phyloP scores from a whole-genome alignment of 1,140 invertebrate species.

The Neuroterus valhalla region DNA sequence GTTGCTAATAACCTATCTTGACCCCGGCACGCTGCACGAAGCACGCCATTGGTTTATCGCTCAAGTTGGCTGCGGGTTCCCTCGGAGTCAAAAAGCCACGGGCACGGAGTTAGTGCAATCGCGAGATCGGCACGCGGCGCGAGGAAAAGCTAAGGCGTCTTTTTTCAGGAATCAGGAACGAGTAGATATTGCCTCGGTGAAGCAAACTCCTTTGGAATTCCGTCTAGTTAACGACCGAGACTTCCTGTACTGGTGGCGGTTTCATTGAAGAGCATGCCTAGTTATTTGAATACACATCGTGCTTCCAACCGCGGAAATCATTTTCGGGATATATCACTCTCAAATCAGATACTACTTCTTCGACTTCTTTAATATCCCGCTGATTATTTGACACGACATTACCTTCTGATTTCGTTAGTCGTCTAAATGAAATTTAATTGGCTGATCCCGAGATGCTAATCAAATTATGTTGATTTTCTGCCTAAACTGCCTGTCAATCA shows the following conservation, averaged over 20 bases:
- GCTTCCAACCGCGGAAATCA: slow-evolving; percentile 31
- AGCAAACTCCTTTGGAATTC: slow-evolving; percentile 50
- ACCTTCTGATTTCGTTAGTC: too few relatives aligned
- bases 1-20: slow-evolving; percentile 26
- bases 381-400: too few relatives aligned
- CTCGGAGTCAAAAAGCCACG: slow-evolving; percentile 20
- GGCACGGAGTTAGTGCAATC: slow-evolving; percentile 18
- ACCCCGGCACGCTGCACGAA: slow-evolving; percentile 42
- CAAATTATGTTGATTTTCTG: too few relatives aligned
- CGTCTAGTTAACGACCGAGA: slow-evolving; percentile 54
- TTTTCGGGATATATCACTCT: slow-evolving; percentile 27
- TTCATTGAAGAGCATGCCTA: slow-evolving; percentile 40
- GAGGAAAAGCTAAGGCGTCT: slow-evolving; percentile 17
- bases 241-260: slow-evolving; percentile 47
- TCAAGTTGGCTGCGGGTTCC: slow-evolving; percentile 31
- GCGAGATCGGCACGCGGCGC: slow-evolving; percentile 44
- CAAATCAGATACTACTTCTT: too few relatives aligned
- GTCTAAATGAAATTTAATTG: neutral
- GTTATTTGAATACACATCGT: slow-evolving; percentile 20
- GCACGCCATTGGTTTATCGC: slow-evolving; percentile 48
- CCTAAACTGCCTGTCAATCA: too few relatives aligned
- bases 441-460: too few relatives aligned
- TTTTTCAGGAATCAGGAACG: slow-evolving; percentile 41
- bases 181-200: slow-evolving; percentile 44
- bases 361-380: too few relatives aligned